Base-by-base conservation (phyloP, 2,113 vertebrate genomes). In the Varanus salvator region DNA sequence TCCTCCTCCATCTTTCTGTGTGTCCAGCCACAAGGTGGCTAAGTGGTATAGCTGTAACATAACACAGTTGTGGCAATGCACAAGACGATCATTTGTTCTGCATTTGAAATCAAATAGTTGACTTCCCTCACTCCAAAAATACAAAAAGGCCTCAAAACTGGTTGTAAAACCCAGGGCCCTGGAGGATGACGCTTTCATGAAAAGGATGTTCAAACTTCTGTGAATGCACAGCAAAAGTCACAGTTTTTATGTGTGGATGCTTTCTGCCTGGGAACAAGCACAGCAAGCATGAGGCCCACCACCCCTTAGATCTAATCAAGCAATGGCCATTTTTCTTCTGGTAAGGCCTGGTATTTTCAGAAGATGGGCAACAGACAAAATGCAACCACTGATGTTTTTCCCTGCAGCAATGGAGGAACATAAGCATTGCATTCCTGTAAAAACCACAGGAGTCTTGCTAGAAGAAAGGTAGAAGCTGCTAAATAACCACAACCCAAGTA, bases 331-430 rank as follows among this genome's bases (percentile, higher is more conserved):
- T 48, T 71, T 81, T 80, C 12, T 71, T 69, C 12, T 50, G 19
- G 27, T 21, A 34, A 72, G 15, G 29, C 52, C 4, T 38, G 6
- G 12, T 1, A 4, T 54, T 8, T 60, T 12, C 7, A 60, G 60
- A 60, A 29, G 27, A 1, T 31, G 27, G n/a, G 4, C 64, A 34
- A 64, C 19, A 38, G 57, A 21, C 34, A 84, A 44, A 48, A 25
- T 68, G 27, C 38, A 84, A 68, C 34, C 69, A 7, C 50, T 4
- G 17, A 4, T 52, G 74, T 54, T 19, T 54, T 87, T 34, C 21
- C 0, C 29, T 19, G 29, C 52, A 60, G 29, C 1, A 7, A 1
- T 64, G 31, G 17, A 1, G 34, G 31, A 19, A 19, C 29, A 19
- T 3, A 64, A 48, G 15, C 8, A 14, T 74, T 52, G 48, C n/a